Conservation (phyloP, 2,888 invertebrate species). For the Harpalus rubripes region DNA sequence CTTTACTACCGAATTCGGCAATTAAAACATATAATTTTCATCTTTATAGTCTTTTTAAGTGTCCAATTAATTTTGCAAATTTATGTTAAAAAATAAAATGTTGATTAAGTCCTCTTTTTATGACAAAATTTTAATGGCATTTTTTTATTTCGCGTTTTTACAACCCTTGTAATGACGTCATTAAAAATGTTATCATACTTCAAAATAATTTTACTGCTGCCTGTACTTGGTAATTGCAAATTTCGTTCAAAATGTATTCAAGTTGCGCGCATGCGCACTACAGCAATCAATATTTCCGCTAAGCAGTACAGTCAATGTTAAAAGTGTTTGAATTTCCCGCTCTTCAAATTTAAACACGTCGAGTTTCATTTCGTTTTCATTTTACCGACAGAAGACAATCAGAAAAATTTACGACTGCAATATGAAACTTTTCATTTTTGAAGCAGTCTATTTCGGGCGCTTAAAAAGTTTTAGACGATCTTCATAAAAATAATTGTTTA, state of each 20-base stretch:
- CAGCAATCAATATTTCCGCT: slow-evolving; percentile 73
- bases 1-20: slow-evolving; percentile 50
- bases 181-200: slow-evolving; percentile 71
- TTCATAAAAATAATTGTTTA: no score
- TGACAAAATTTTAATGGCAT: slow-evolving; percentile 65
- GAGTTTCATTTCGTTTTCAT: neutral
- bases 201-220: slow-evolving; percentile 76
- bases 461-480: no score
- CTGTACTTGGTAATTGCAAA: slow-evolving; percentile 77
- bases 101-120: slow-evolving; percentile 66
- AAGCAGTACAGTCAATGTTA: slow-evolving; percentile 72
- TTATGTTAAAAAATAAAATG: slow-evolving; percentile 67
- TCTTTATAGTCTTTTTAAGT: slow-evolving; percentile 63
- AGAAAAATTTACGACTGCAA: no score
- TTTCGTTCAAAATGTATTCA: slow-evolving; percentile 74
- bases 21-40: slow-evolving; percentile 62
- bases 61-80: slow-evolving; percentile 67
- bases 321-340: slow-evolving; percentile 69
- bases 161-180: slow-evolving; percentile 67
- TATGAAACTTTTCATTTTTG: no score
- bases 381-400: neutral
- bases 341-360: slow-evolving; percentile 58
- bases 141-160: slow-evolving; percentile 67
- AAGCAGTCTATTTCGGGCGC: no score
- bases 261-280: slow-evolving; percentile 72